Evolutionary conservation across 64 coral and sea anemone genomes (phyloP).

Genomic region (Stylophora pistillata): DNA sequence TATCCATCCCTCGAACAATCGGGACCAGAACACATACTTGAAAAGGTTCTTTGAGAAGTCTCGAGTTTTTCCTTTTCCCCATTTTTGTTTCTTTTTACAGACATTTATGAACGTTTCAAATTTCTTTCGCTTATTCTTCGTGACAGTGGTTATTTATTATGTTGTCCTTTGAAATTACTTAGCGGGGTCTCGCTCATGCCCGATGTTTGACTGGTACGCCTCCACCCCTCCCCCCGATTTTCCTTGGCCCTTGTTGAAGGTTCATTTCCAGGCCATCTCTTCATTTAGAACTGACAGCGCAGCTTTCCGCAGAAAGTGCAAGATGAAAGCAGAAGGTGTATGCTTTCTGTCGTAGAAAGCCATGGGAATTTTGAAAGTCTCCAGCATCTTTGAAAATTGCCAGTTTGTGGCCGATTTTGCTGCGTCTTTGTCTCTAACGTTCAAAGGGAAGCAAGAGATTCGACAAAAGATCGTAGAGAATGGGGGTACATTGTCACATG

Average conservation of each 20-base stretch:
- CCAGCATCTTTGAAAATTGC: conserved; percentile 46
- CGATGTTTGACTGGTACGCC: too few relatives aligned
- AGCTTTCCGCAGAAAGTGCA: not conserved
- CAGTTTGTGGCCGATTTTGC: conserved; percentile 75
- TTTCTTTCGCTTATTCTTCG: too few relatives aligned
- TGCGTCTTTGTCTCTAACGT: conserved; percentile 45
- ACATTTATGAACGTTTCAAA: too few relatives aligned
- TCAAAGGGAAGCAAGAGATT: conserved; percentile 83
- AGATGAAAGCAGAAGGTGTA: not conserved
- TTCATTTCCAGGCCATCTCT: not conserved
- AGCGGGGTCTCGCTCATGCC: too few relatives aligned
- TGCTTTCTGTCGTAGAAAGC: not conserved
- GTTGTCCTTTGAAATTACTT: too few relatives aligned
- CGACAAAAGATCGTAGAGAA: conserved; percentile 64
- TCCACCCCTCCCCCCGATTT: too few relatives aligned
- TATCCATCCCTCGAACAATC: too few relatives aligned
- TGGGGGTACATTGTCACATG: conserved; percentile 78
- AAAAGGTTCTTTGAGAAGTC: too few relatives aligned
- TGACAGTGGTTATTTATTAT: too few relatives aligned
- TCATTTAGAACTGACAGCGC: not conserved
- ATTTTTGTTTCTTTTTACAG: too few relatives aligned
- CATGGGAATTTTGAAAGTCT: not conserved
- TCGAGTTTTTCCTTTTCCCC: too few relatives aligned
- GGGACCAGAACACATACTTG: too few relatives aligned
- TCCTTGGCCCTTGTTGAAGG: not conserved